Conservation (phyloP, 1,140 invertebrate species). For the Pogonognathellus flavescens region DNA sequence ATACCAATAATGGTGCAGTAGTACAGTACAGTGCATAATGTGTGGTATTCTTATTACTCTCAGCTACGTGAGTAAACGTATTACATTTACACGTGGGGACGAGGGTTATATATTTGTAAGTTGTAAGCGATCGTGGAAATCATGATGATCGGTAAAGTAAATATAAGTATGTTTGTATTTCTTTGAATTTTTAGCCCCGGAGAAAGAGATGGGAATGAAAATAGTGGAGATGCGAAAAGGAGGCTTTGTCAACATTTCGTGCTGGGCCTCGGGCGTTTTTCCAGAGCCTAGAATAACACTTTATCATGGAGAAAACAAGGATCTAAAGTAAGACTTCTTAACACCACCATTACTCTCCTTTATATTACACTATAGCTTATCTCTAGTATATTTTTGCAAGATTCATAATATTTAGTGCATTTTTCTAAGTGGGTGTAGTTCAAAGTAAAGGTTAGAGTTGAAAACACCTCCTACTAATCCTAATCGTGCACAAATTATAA, state of each 20-base stretch:
- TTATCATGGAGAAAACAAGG: conserved; percentile 61
- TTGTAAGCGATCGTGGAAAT: neutral
- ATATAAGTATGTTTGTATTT: conserved; percentile 41
- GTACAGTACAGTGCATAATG: no score
- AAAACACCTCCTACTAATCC: no score
- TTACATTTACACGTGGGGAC: no score
- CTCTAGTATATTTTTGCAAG: neutral
- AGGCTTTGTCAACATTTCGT: conserved; percentile 63
- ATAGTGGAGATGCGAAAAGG: conserved; percentile 52
- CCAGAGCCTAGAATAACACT: conserved; percentile 63
- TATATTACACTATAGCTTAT: conserved; percentile 3
- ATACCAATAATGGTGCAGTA: no score
- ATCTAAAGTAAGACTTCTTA: conserved; percentile 59
- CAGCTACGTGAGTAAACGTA: no score
- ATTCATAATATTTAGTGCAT: no score
- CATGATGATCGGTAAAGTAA: neutral
- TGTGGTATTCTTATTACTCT: no score
- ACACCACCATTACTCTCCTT: no score
- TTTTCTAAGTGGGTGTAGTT: no score
- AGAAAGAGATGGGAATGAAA: conserved; percentile 65
- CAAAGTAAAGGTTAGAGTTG: neutral
- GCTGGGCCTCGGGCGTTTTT: conserved; percentile 61
- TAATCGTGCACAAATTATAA: no score
- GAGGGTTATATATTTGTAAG: no score
- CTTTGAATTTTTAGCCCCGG: conserved; percentile 60